These are phyloP conservation scores for Amiota mariae DNA, from an alignment of 2,888 invertebrate genomes.

Conservation along the genomic window DNA sequence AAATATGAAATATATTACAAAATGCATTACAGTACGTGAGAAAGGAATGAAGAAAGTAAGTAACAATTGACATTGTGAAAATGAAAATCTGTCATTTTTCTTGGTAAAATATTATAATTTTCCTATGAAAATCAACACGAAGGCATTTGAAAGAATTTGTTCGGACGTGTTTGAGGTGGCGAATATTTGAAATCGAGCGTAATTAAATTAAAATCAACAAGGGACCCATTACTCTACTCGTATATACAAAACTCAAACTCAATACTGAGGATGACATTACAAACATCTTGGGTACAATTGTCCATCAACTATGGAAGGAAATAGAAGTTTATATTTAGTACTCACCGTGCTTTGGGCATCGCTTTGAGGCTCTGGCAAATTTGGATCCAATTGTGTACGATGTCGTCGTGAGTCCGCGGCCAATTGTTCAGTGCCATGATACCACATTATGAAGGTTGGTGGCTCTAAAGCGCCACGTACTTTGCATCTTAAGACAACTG, in stretches of 20 bases:
- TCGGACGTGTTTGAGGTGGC: slow-evolving; percentile 8
- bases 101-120: too few relatives aligned
- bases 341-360: slow-evolving; percentile 72
- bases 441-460: slow-evolving; percentile 96
- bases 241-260: too few relatives aligned
- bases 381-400: slow-evolving; percentile 72
- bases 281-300: too few relatives aligned
- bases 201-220: slow-evolving; percentile 65
- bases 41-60: too few relatives aligned
- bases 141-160: too few relatives aligned
- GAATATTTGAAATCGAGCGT: slow-evolving; percentile 56
- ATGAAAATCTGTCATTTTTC: too few relatives aligned
- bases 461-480: slow-evolving; percentile 93
- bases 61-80: too few relatives aligned
- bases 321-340: slow-evolving; percentile 27
- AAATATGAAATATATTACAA: too few relatives aligned
- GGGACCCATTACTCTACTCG: slow-evolving; percentile 57
- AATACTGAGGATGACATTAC: too few relatives aligned
- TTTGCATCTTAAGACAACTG: slow-evolving; percentile 89
- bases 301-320: slow-evolving; percentile 11
- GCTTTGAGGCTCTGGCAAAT: slow-evolving; percentile 68
- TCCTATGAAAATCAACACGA: too few relatives aligned
- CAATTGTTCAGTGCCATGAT: slow-evolving; percentile 77
- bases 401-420: slow-evolving; percentile 72
- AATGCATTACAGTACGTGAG: too few relatives aligned